A percentile compares a stretch with the other conserved stretches of the same genome.
Conservation (phyloP, 2,797 vertebrate species). For the Brotula barbata region DNA sequence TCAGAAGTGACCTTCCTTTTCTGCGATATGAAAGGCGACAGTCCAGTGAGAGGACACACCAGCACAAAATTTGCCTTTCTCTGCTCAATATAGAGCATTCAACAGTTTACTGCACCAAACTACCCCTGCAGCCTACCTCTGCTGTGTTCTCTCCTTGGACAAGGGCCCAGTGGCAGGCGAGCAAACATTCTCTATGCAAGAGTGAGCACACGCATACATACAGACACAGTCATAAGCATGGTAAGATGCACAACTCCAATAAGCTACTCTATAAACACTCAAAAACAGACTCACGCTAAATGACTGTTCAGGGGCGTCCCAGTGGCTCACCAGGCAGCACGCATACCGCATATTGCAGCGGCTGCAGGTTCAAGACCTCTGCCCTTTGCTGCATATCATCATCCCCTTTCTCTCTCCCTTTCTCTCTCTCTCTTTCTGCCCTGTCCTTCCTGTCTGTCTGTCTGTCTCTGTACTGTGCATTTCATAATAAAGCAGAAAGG, state of each 20-base stretch:
- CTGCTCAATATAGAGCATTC: slow-evolving; percentile 56
- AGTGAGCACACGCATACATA: slow-evolving; percentile 4
- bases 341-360: too few relatives aligned
- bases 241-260: slow-evolving; percentile 37
- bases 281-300: slow-evolving; percentile 39
- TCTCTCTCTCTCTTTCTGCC: too few relatives aligned
- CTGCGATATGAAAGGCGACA: neutral
- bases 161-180: slow-evolving; percentile 58
- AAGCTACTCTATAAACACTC: slow-evolving; percentile 40
- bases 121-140: slow-evolving; percentile 74
- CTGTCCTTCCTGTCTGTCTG: too few relatives aligned
- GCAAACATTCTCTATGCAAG: slow-evolving; percentile 21
- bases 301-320: too few relatives aligned
- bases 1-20: too few relatives aligned
- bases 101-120: slow-evolving; percentile 84
- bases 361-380: too few relatives aligned
- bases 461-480: too few relatives aligned
- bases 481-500: too few relatives aligned
- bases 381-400: too few relatives aligned
- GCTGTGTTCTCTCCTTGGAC: slow-evolving; percentile 66
- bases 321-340: too few relatives aligned
- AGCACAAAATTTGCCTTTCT: slow-evolving; percentile 45
- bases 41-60: slow-evolving; percentile 51
- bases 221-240: slow-evolving; percentile 24
- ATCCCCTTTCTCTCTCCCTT: too few relatives aligned